phyloP scores from a whole-genome alignment of 2,797 vertebrate genomes.

The Siniperca obscura region DNA sequence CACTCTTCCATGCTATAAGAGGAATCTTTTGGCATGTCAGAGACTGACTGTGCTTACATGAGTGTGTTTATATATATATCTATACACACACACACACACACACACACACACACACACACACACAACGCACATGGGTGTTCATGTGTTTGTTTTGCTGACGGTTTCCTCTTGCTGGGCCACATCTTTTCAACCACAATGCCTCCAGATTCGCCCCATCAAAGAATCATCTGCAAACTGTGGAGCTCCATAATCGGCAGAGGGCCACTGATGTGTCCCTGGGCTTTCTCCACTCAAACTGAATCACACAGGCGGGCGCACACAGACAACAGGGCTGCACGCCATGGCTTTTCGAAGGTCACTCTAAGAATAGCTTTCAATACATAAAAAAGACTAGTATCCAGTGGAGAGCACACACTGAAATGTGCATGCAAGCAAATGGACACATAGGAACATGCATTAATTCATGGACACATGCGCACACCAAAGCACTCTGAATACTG shows the following conservation, averaged over 20 bases:
- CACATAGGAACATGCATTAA: constrained; percentile 64
- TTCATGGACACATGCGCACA: constrained; percentile 48
- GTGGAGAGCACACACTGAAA: constrained; percentile 43
- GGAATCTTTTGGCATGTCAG: constrained; percentile 44
- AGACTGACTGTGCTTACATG: constrained; percentile 12
- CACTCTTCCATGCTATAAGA: constrained; percentile 42
- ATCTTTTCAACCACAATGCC: constrained; percentile 62
- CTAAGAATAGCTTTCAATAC: constrained; percentile 80
- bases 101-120: too few relatives aligned
- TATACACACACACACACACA: neutral
- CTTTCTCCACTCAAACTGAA: constrained; percentile 76
- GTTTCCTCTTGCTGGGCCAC: constrained; percentile 38
- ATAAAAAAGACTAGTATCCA: constrained; percentile 33
- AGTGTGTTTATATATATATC: constrained; percentile 18
- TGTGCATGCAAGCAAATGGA: constrained; percentile 72
- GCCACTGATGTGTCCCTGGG: constrained; percentile 77
- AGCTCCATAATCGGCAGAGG: constrained; percentile 67
- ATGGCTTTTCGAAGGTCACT: constrained; percentile 81
- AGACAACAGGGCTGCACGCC: constrained; percentile 75
- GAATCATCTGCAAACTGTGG: constrained; percentile 75
- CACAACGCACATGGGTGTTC: neutral
- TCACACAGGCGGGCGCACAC: constrained; percentile 80
- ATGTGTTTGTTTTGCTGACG: constrained; percentile 44
- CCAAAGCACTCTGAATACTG: constrained; percentile 42
- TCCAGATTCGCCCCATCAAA: constrained; percentile 74